Conservation (phyloP, 2,888 invertebrate genomes). For the Drosophila mulleri region DNA sequence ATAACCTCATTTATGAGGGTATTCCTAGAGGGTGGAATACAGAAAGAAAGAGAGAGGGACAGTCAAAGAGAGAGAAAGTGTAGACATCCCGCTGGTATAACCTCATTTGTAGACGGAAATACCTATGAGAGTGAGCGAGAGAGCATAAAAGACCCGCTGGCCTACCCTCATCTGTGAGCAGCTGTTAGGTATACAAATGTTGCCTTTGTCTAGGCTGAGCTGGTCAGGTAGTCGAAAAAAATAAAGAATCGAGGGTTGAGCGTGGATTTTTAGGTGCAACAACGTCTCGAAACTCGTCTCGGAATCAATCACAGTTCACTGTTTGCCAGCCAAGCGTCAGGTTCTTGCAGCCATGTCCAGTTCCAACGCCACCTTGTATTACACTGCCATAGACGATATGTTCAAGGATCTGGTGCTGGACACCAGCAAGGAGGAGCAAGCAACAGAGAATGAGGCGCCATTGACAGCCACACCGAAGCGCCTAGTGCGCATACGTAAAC, state of each 20-base stretch:
- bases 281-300: slow-evolving; percentile 19
- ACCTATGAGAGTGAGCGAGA: background rate
- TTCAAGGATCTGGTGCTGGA: slow-evolving; percentile 50
- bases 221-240: slow-evolving; percentile 56
- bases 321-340: slow-evolving; percentile 44
- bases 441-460: slow-evolving; percentile 13
- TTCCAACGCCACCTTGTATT: slow-evolving; percentile 60
- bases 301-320: slow-evolving; percentile 63
- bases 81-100: background rate
- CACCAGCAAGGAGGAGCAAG: slow-evolving; percentile 23
- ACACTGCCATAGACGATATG: slow-evolving; percentile 59
- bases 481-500: slow-evolving; percentile 44
- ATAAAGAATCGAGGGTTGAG: slow-evolving; percentile 57
- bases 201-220: slow-evolving; percentile 30
- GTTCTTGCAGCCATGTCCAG: slow-evolving; percentile 53
- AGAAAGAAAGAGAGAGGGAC: background rate
- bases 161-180: slow-evolving; percentile 43
- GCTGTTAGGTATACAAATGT: slow-evolving; percentile 53
- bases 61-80: background rate
- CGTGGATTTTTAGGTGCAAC: slow-evolving; percentile 7
- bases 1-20: slow-evolving; percentile 5
- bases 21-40: background rate
- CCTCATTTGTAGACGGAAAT: background rate
- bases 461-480: slow-evolving; percentile 51
- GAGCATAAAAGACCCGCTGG: slow-evolving; percentile 20